phyloP scores from a whole-genome alignment of 2,888 invertebrate genomes.

The Melinaea menophilus region DNA sequence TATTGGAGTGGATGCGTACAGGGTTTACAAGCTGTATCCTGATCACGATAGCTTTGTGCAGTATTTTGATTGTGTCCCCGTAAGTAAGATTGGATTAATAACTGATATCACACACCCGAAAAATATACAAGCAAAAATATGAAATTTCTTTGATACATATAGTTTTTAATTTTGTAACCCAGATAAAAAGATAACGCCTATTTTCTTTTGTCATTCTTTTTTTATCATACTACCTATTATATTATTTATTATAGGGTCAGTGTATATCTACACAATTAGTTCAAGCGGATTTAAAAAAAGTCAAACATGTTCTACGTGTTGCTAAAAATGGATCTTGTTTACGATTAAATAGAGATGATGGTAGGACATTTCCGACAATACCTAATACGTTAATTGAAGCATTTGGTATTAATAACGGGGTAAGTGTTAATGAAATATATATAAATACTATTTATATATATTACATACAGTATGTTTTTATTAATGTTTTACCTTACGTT shows the following conservation, averaged over 20 bases:
- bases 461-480: too few relatives aligned
- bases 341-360: slow-evolving; percentile 36
- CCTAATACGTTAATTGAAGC: slow-evolving; percentile 36
- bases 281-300: slow-evolving; percentile 36
- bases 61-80: slow-evolving; percentile 37
- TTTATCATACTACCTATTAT: too few relatives aligned
- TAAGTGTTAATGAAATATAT: slow-evolving; percentile 24
- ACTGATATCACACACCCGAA: not conserved
- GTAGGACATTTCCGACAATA: slow-evolving; percentile 40
- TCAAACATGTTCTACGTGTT: slow-evolving; percentile 39
- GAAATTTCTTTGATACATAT: not conserved
- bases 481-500: too few relatives aligned
- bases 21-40: slow-evolving; percentile 54
- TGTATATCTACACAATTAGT: slow-evolving; percentile 29
- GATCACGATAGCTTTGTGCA: slow-evolving; percentile 47
- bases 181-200: too few relatives aligned
- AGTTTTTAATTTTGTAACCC: slow-evolving; percentile 3
- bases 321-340: slow-evolving; percentile 37
- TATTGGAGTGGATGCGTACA: slow-evolving; percentile 82
- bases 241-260: slow-evolving; percentile 16
- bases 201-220: too few relatives aligned
- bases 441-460: too few relatives aligned
- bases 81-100: slow-evolving; percentile 22
- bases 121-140: not conserved
- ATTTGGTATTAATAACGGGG: slow-evolving; percentile 36